Evolutionary conservation across 2,113 vertebrate genomes (phyloP), one percentile per base, ranked within the genome.

Genomic region (Nyctibius bracteatus): DNA sequence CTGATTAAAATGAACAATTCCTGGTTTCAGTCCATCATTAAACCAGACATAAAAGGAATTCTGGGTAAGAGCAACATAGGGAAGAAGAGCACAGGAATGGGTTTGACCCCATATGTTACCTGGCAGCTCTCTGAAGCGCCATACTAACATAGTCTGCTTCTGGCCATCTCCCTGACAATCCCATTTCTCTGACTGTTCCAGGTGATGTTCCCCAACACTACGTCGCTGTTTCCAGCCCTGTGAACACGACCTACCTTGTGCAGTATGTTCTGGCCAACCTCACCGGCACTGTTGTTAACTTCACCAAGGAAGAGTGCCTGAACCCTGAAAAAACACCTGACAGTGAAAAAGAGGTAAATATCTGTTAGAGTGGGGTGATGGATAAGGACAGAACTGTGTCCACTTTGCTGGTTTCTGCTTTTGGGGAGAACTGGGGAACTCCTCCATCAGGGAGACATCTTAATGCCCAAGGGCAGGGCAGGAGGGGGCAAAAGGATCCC

Each of bases 1-100:
- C 96, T 99, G 25, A 90, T 99, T 21, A 97, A 94, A 94, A 97
- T 98, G 59, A 99, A 99, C 96, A 99, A 99, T 83, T 98, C 98
- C 52, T 99, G 99, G 99, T 98, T 99, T 90, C 98, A 99, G 89
- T 98, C 99, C 9, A 70, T 99, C 14, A 78, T 99, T 24, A 97
- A 98, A 57, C 94, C 98, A 1, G 99, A 99, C 23, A 25, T 98
- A 0, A 91, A 91, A 24, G 88, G 88, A 23, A 96, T 94, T 62
- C 96, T 99, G 81, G 96, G 99, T 99, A 96, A 98, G 98, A 81
- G 15, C 20, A 63, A 33, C 39, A 4, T 5, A 13, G 22, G 62
- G 47, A 35, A 73, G 12, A 72, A 24, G 3, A 71, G 22, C 31
- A 8, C 18, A 5, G 41, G 44, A 8, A 7, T 30, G 80, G 9